These are phyloP conservation scores for Amphipyra tragopoginis DNA, from an alignment of 2,888 invertebrate genomes.

Conservation along the genomic window DNA sequence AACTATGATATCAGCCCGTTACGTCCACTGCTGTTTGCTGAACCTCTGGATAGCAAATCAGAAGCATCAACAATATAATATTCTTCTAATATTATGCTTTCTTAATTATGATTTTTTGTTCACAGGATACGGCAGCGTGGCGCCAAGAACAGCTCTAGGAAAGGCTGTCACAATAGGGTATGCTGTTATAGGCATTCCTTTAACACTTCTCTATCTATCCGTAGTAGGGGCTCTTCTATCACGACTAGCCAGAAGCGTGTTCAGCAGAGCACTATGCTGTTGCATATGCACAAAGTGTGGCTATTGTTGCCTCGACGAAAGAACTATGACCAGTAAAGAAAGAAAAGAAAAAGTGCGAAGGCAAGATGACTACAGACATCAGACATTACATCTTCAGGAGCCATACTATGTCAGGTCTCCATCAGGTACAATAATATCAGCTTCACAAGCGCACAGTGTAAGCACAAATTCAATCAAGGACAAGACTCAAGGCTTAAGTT, in stretches of 20 bases:
- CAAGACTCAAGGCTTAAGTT: conserved; percentile 81
- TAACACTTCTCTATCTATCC: conserved; percentile 96
- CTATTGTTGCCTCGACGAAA: conserved; percentile 96
- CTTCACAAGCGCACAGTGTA: conserved; percentile 85
- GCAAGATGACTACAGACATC: conserved; percentile 91
- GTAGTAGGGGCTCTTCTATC: conserved; percentile 96
- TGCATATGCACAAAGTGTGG: conserved; percentile 97
- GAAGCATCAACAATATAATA: no score
- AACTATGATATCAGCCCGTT: no score
- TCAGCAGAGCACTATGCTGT: conserved; percentile 95
- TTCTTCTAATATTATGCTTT: no score
- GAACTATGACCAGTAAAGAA: conserved; percentile 95
- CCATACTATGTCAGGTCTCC: conserved; percentile 92
- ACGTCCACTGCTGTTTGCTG: no score
- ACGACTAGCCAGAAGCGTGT: conserved; percentile 94
- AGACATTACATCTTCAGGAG: conserved; percentile 91
- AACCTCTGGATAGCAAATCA: no score
- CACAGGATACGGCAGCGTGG: conserved; percentile 97
- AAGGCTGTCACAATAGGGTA: conserved; percentile 97
- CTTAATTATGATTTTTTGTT: no score
- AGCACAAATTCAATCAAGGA: conserved; percentile 84
- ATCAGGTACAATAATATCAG: conserved; percentile 88
- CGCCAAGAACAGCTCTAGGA: conserved; percentile 96
- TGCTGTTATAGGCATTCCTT: conserved; percentile 96
- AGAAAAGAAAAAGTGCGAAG: conserved; percentile 94